Percentiles rank a stretch among this genome's conserved stretches.
Evolutionary conservation across 2,113 vertebrate species (phyloP).

Genomic region (Myiagra hebetior): DNA sequence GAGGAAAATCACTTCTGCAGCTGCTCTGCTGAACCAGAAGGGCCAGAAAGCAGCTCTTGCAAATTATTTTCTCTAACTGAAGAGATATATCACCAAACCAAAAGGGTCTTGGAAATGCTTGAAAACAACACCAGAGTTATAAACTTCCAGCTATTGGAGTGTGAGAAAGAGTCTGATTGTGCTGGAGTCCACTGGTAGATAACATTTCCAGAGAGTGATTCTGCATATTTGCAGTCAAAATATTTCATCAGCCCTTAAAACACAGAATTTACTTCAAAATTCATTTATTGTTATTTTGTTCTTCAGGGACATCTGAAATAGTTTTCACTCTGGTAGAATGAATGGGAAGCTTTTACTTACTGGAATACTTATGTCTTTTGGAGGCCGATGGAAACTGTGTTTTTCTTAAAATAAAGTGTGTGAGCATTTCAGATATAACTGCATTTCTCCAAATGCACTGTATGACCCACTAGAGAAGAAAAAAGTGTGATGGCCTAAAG

Average conservation of each 20-base stretch:
- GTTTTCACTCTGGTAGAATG: not conserved
- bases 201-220: not conserved
- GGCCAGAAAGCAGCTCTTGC: not conserved
- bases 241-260: not conserved
- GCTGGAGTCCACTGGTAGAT: not conserved
- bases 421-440: not conserved
- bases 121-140: not conserved
- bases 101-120: not conserved
- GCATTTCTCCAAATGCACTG: not conserved
- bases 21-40: not conserved
- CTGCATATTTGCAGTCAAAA: not conserved
- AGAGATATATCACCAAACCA: not conserved
- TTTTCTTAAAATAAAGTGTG: slow-evolving; percentile 15
- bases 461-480: not conserved
- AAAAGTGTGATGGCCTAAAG: not conserved
- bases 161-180: not conserved
- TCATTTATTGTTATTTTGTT: not conserved
- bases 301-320: not conserved
- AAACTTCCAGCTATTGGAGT: not conserved
- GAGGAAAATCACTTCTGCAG: slow-evolving; percentile 20
- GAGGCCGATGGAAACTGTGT: not conserved
- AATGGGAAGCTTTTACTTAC: not conserved
- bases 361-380: not conserved
- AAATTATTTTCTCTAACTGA: slow-evolving; percentile 5
- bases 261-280: not conserved